These are phyloP conservation scores for Clytia hemisphaerica DNA, from an alignment of 30 jellyfish, hydroid and myxozoan genomes.

Conservation along the genomic window DNA sequence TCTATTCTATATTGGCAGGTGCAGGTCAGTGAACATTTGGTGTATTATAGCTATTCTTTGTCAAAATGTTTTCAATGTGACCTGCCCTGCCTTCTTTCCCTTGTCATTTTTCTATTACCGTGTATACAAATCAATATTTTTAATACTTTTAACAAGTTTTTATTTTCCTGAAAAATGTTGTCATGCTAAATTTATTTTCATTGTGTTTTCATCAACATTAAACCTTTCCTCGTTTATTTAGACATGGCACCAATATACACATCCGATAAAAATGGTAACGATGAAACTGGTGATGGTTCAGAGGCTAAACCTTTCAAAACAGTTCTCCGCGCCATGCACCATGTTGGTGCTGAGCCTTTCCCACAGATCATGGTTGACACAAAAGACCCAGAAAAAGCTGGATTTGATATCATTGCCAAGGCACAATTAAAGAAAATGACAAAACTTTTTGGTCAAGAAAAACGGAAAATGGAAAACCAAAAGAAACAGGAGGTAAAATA, in stretches of 20 bases:
- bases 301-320: constrained; percentile 87
- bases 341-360: constrained; percentile 81
- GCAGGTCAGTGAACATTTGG: too few species aligned
- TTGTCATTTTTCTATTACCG: too few species aligned
- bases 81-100: too few species aligned
- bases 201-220: too few species aligned
- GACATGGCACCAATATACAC: constrained; percentile 67
- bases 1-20: too few species aligned
- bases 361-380: constrained; percentile 89
- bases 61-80: too few species aligned
- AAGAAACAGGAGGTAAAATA: constrained; percentile 71
- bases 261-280: constrained; percentile 88
- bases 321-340: constrained; percentile 79
- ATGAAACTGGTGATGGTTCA: constrained; percentile 90
- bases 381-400: constrained; percentile 57
- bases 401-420: constrained; percentile 76
- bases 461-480: constrained; percentile 67
- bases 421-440: constrained; percentile 90
- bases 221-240: too few species aligned
- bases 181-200: too few species aligned
- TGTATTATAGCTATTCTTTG: too few species aligned
- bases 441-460: constrained; percentile 60
- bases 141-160: too few species aligned
- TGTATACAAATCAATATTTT: too few species aligned
- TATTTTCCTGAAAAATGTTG: too few species aligned